Conservation (phyloP, 2,888 invertebrate species). For the Tetheella fluctuosa region DNA sequence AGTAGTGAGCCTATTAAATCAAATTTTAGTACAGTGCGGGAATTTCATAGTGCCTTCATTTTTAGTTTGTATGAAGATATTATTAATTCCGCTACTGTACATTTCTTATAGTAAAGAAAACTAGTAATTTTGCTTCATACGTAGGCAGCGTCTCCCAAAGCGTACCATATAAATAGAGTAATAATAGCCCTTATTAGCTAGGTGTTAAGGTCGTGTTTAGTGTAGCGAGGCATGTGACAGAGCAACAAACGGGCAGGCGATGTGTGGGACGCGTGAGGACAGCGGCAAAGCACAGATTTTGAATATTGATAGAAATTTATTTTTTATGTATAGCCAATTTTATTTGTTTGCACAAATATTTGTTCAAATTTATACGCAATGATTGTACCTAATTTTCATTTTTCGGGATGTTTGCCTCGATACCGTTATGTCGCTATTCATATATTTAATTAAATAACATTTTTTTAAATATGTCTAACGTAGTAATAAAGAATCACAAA, state of each 20-base stretch:
- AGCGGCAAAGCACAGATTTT: slow-evolving; percentile 72
- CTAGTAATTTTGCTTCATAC: slow-evolving; percentile 7
- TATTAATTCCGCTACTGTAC: no score
- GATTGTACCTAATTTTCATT: no score
- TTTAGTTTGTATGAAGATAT: no score
- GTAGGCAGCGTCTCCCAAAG: slow-evolving; percentile 37
- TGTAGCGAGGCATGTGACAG: slow-evolving; percentile 80
- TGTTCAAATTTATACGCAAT: neutral
- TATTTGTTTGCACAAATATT: slow-evolving; percentile 5
- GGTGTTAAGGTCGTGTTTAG: slow-evolving; percentile 75
- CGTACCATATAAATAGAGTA: slow-evolving; percentile 35
- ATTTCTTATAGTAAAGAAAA: neutral
- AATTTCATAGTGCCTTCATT: slow-evolving; percentile 5
- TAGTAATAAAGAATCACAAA: no score
- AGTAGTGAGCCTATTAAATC: no score
- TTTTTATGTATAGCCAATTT: slow-evolving; percentile 13
- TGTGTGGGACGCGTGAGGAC: slow-evolving; percentile 72
- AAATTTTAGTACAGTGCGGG: slow-evolving; percentile 4
- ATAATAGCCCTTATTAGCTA: slow-evolving; percentile 59
- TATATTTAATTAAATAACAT: neutral
- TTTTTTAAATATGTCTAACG: neutral
- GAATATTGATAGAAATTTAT: slow-evolving; percentile 19
- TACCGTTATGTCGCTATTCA: neutral
- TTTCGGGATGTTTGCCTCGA: neutral
- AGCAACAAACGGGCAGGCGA: slow-evolving; percentile 77